Percentiles rank a stretch among this genome's conserved stretches.
These are phyloP conservation scores for Amblyjoppa fuscipennis DNA, from an alignment of 2,888 invertebrate genomes.

Conservation along the genomic window DNA sequence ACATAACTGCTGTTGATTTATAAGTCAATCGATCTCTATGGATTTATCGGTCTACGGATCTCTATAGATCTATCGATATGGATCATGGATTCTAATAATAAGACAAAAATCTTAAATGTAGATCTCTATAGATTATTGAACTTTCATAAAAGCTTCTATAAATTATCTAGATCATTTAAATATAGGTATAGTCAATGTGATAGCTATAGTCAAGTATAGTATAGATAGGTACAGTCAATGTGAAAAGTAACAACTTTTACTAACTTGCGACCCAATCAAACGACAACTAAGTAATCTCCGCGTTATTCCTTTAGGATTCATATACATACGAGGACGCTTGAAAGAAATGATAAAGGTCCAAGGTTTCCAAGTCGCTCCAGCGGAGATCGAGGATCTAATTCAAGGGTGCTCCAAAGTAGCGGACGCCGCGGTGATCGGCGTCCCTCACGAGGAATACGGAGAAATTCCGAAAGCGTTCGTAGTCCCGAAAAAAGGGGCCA, in stretches of 20 bases:
- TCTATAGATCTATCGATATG: too few relatives aligned
- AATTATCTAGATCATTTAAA: background rate
- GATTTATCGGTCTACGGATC: too few relatives aligned
- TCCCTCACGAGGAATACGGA: constrained; percentile 89
- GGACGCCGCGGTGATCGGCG: constrained; percentile 93
- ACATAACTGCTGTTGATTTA: too few relatives aligned
- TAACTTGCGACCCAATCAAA: background rate
- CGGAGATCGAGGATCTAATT: constrained; percentile 92
- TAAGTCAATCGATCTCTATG: too few relatives aligned
- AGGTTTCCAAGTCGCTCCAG: constrained; percentile 92
- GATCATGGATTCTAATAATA: too few relatives aligned
- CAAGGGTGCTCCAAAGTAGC: constrained; percentile 89
- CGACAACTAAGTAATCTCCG: background rate
- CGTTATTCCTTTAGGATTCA: constrained; percentile 74
- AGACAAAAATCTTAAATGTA: too few relatives aligned
- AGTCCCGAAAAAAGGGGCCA: constrained; percentile 86
- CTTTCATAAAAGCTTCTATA: background rate
- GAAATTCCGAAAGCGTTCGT: constrained; percentile 92
- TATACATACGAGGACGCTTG: constrained; percentile 91
- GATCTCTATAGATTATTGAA: background rate
- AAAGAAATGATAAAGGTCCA: constrained; percentile 94
- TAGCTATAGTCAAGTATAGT: too few relatives aligned
- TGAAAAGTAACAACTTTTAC: background rate
- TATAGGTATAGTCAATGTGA: too few relatives aligned
- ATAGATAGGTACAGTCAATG: too few relatives aligned